Evolutionary conservation across 2,888 invertebrate species (phyloP).

Genomic region (Parnassius smintheus): DNA sequence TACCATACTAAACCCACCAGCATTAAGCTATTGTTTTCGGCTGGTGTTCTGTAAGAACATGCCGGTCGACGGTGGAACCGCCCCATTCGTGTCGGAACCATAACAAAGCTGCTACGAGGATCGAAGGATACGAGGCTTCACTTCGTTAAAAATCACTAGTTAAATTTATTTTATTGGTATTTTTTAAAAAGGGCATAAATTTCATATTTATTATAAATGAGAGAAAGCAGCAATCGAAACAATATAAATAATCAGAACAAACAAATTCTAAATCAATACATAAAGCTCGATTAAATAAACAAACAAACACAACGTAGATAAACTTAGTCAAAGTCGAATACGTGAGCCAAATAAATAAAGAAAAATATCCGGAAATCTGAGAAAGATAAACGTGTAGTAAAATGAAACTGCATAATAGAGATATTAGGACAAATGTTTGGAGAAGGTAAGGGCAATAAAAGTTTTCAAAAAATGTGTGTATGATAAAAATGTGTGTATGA

Average conservation of each 20-base stretch:
- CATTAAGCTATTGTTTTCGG: too few species aligned
- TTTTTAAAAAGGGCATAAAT: background rate
- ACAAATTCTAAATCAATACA: constrained; percentile 36
- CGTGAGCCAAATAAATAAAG: constrained; percentile 45
- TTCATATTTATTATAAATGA: background rate
- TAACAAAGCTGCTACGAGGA: too few species aligned
- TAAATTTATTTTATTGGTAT: background rate
- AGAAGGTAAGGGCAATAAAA: too few species aligned
- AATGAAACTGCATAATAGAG: constrained; percentile 35
- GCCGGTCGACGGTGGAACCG: too few species aligned
- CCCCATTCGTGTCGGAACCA: too few species aligned
- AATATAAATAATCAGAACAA: constrained; percentile 6
- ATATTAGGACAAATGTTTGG: constrained; percentile 2
- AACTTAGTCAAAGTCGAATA: constrained; percentile 46
- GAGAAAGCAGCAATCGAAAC: too few species aligned
- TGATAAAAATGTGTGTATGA: too few species aligned
- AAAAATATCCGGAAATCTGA: constrained; percentile 52
- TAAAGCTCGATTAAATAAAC: constrained; percentile 31
- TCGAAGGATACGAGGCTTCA: too few species aligned
- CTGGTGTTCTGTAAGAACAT: too few species aligned
- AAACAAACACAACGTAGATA: constrained; percentile 40
- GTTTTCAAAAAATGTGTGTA: too few species aligned
- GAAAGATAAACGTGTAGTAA: constrained; percentile 53
- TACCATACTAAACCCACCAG: too few species aligned
- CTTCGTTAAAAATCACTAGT: too few species aligned